Evolutionary conservation across 2,113 vertebrate species (phyloP).

Genomic region (Oreochromis tanganicae): DNA sequence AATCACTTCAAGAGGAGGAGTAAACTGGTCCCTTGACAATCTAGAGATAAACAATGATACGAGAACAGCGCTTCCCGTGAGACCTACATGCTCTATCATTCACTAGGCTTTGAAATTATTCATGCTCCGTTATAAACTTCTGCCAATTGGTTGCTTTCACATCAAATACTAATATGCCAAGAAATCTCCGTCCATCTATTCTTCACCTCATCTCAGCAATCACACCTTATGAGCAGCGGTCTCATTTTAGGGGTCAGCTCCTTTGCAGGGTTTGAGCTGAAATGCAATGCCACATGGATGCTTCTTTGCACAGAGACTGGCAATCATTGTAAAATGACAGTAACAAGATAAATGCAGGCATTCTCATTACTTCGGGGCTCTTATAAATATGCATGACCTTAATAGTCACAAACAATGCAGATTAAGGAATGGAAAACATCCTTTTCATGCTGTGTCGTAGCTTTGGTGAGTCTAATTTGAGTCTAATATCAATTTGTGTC

Average conservation of each 20-base stretch:
- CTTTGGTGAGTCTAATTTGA: conserved; percentile 22
- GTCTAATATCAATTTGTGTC: conserved; percentile 4
- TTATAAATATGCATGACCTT: conserved; percentile 67
- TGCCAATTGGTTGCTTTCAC: background rate
- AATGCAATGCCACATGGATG: conserved; percentile 11
- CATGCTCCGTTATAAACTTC: background rate
- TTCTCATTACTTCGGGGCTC: conserved; percentile 36
- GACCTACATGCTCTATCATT: background rate
- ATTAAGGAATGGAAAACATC: conserved; percentile 57
- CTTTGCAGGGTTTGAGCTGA: conserved; percentile 7
- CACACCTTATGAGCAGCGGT: background rate
- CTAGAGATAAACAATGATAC: conserved; percentile 28
- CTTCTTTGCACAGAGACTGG: conserved; percentile 33
- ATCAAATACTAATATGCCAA: background rate
- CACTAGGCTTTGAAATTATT: background rate
- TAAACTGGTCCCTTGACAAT: conserved; percentile 40
- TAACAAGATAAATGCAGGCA: conserved; percentile 51
- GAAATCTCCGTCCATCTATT: background rate
- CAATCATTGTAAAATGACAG: conserved; percentile 45
- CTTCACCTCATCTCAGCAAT: background rate
- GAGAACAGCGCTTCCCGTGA: background rate
- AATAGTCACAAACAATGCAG: conserved; percentile 47
- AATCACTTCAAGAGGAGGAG: conserved; percentile 48
- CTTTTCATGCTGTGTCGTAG: conserved; percentile 6
- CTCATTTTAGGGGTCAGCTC: background rate